These are phyloP conservation scores for Noctua janthe DNA, from an alignment of 2,888 invertebrate genomes.

Conservation along the genomic window DNA sequence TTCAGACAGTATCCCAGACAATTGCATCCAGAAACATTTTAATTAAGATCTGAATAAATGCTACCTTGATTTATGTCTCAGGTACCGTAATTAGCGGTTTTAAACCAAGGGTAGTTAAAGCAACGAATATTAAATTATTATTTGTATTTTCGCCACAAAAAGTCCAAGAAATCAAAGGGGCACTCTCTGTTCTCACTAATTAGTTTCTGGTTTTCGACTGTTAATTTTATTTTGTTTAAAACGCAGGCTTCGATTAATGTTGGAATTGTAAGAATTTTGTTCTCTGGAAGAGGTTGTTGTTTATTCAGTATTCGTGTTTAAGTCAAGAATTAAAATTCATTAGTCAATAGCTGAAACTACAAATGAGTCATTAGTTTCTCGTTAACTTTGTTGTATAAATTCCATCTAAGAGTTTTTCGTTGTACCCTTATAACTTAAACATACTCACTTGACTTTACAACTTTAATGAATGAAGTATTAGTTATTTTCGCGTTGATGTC, in stretches of 20 bases:
- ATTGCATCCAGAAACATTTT: slow-evolving; percentile 69
- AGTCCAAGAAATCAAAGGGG: slow-evolving; percentile 50
- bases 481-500: slow-evolving; percentile 3
- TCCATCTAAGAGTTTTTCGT: slow-evolving; percentile 44
- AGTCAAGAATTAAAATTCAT: slow-evolving; percentile 77
- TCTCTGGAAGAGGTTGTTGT: slow-evolving; percentile 68
- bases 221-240: slow-evolving; percentile 69
- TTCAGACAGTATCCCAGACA: slow-evolving; percentile 66
- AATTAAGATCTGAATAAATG: slow-evolving; percentile 73
- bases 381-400: slow-evolving; percentile 61
- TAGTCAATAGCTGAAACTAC: slow-evolving; percentile 69
- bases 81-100: slow-evolving; percentile 71
- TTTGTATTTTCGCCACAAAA: slow-evolving; percentile 62
- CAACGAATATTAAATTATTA: slow-evolving; percentile 70
- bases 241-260: slow-evolving; percentile 64
- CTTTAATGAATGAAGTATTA: slow-evolving; percentile 15
- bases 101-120: slow-evolving; percentile 66
- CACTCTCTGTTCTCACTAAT: slow-evolving; percentile 68
- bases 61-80: slow-evolving; percentile 71
- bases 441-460: slow-evolving; percentile 13
- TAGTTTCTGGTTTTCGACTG: slow-evolving; percentile 66
- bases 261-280: slow-evolving; percentile 73
- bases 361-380: slow-evolving; percentile 61
- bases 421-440: slow-evolving; percentile 17
- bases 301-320: slow-evolving; percentile 70